Conservation (phyloP, 1,140 invertebrate species). For the Drosophila kohkoa region DNA sequence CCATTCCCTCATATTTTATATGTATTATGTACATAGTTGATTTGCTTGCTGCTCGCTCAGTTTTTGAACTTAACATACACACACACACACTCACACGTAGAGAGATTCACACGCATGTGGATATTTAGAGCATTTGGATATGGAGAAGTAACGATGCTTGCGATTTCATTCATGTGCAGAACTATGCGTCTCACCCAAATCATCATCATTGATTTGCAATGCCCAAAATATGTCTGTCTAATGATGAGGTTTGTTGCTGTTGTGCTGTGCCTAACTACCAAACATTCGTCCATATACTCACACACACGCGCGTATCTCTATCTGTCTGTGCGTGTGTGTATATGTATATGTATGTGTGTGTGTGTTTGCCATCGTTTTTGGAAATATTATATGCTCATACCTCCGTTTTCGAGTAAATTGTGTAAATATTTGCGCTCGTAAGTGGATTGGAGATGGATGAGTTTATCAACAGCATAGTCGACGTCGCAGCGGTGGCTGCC, state of each 20-base stretch:
- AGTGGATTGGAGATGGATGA: conserved; percentile 85
- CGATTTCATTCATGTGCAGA: conserved; percentile 78
- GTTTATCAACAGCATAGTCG: conserved; percentile 81
- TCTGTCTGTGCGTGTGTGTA: conserved; percentile 25
- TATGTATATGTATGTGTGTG: conserved; percentile 43
- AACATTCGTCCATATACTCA: conserved; percentile 58
- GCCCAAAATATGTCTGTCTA: conserved; percentile 72
- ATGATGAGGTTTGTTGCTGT: conserved; percentile 75
- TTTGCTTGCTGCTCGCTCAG: conserved; percentile 67
- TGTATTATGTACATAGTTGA: conserved; percentile 80
- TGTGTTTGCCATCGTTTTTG: conserved; percentile 83
- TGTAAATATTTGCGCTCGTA: conserved; percentile 85
- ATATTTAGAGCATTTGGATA: conserved; percentile 20
- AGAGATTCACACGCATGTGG: conserved; percentile 5
- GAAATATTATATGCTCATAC: conserved; percentile 85
- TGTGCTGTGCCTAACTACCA: conserved; percentile 76
- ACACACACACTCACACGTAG: background rate
- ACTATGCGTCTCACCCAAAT: conserved; percentile 51
- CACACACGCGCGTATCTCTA: conserved; percentile 19
- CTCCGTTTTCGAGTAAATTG: conserved; percentile 85
- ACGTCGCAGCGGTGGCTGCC: conserved; percentile 57
- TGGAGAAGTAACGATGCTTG: conserved; percentile 58
- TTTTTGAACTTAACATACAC: conserved; percentile 43
- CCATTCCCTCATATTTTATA: conserved; percentile 64
- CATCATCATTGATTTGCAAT: conserved; percentile 76